Evolutionary conservation across 2,888 invertebrate species (phyloP).

Genomic region (Carpatolechia fugitivella): DNA sequence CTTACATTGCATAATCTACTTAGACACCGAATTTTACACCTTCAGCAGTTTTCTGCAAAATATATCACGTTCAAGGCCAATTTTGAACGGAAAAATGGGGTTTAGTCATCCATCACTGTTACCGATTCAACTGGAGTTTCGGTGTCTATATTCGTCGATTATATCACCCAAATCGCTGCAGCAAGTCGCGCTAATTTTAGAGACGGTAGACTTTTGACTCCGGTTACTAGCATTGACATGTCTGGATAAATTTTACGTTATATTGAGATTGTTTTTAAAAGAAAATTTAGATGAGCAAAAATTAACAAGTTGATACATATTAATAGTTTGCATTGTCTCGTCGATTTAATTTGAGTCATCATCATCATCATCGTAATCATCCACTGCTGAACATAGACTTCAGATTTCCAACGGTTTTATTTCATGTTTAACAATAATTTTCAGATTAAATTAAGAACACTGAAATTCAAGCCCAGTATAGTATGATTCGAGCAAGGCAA

Average conservation of each 20-base stretch:
- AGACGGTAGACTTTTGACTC: conserved; percentile 36
- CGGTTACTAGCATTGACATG: not conserved
- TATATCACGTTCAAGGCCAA: not conserved
- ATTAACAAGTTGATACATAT: too few species aligned
- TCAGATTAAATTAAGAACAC: too few species aligned
- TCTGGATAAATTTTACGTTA: not conserved
- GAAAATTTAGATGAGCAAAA: too few species aligned
- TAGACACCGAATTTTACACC: too few species aligned
- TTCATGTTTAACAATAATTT: too few species aligned
- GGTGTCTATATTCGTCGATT: conserved; percentile 52
- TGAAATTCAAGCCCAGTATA: too few species aligned
- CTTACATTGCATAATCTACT: too few species aligned
- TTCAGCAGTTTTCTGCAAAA: not conserved
- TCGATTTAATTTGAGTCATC: too few species aligned
- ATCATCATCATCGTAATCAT: too few species aligned
- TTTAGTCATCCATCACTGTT: conserved; percentile 27
- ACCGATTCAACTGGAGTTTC: conserved; percentile 32
- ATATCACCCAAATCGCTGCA: conserved; percentile 41
- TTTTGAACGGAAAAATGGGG: not conserved
- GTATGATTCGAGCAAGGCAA: not conserved
- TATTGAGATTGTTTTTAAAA: not conserved
- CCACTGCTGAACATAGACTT: too few species aligned
- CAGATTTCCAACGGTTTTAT: too few species aligned
- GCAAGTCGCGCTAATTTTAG: conserved; percentile 41
- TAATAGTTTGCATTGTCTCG: too few species aligned